phyloP scores from a whole-genome alignment of 2,888 invertebrate species.

The Amphiduros pacificus region DNA sequence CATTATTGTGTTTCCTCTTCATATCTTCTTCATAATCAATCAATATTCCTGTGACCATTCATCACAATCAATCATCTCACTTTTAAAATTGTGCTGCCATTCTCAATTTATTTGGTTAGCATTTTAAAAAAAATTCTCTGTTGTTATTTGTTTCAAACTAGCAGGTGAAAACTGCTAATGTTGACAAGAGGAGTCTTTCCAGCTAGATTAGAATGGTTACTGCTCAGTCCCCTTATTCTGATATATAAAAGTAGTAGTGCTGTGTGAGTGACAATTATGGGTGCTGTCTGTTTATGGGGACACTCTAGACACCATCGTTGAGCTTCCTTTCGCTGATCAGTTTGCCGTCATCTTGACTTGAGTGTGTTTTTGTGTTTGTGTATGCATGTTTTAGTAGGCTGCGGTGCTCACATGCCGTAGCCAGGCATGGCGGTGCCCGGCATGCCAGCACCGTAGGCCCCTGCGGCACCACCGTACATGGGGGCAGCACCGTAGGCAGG shows the following conservation, averaged over 20 bases:
- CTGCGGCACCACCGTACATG: conserved; percentile 15
- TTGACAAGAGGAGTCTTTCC: no score
- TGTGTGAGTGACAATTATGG: no score
- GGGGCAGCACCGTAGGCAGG: conserved; percentile 10
- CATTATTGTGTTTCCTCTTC: no score
- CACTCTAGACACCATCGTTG: no score
- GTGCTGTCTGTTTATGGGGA: no score
- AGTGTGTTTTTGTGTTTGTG: conserved; percentile 6
- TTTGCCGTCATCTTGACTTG: background rate
- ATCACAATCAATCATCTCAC: background rate
- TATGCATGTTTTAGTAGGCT: conserved; percentile 1
- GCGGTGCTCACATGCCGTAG: conserved; percentile 26
- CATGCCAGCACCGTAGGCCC: conserved; percentile 15
- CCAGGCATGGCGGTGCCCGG: conserved; percentile 20
- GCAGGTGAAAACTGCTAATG: background rate
- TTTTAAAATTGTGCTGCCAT: background rate
- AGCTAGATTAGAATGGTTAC: no score
- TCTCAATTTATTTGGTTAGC: background rate
- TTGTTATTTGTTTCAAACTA: background rate
- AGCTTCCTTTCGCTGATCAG: no score
- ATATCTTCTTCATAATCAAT: no score
- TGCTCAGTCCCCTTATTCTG: background rate
- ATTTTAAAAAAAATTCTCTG: background rate
- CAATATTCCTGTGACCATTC: no score
- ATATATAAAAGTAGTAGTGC: background rate